A percentile compares a stretch with the other conserved stretches of the same genome.
phyloP scores from a whole-genome alignment of 2,888 invertebrate genomes.

The Loripinus fragilis region DNA sequence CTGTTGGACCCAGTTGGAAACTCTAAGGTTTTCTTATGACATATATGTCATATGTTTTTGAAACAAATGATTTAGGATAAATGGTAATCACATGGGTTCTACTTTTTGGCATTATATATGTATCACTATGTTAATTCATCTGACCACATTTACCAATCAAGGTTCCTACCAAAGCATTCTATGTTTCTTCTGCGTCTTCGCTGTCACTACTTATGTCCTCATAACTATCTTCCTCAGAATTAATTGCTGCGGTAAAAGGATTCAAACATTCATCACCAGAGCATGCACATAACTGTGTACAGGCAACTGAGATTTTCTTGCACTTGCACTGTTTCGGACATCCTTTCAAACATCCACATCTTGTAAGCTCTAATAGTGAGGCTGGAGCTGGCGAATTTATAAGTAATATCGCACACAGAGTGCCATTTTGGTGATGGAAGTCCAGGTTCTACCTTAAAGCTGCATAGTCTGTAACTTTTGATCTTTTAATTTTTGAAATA shows the following conservation, averaged over 20 bases:
- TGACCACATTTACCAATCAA: too few relatives aligned
- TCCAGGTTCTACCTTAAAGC: background rate
- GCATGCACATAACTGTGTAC: background rate
- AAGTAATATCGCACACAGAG: background rate
- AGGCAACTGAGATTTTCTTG: constrained; percentile 3
- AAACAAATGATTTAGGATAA: background rate
- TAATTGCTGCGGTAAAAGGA: background rate
- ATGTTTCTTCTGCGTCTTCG: background rate
- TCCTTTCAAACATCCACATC: too few relatives aligned
- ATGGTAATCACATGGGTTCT: background rate
- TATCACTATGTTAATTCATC: too few relatives aligned
- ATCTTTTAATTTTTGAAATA: too few relatives aligned
- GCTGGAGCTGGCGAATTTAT: background rate
- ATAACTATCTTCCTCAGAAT: too few relatives aligned
- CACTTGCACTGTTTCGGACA: constrained; percentile 1
- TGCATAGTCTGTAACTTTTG: too few relatives aligned
- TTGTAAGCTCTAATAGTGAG: background rate
- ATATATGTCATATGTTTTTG: background rate
- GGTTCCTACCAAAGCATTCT: background rate
- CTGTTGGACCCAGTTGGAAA: background rate
- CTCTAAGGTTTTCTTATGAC: background rate
- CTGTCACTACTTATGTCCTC: background rate
- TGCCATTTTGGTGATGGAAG: background rate
- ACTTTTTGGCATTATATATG: too few relatives aligned
- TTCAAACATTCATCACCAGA: background rate